These are phyloP conservation scores for Branchipolynoe longqiensis DNA, from an alignment of 2,888 invertebrate species.

Conservation along the genomic window DNA sequence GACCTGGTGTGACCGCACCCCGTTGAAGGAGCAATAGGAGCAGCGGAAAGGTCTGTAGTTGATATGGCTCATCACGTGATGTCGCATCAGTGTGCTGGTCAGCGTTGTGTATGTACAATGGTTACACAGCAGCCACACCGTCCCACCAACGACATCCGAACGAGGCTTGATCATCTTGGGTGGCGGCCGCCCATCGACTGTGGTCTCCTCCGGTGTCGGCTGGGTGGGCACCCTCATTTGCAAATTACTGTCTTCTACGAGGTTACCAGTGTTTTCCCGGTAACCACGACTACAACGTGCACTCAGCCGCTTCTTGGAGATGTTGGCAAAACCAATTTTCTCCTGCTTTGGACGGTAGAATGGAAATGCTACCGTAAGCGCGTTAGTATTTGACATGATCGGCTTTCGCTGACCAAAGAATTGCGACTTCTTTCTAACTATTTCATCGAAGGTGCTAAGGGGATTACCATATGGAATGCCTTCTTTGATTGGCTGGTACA, in stretches of 20 bases:
- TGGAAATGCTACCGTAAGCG: slow-evolving; percentile 10
- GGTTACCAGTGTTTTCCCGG: slow-evolving; percentile 18
- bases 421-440: slow-evolving; percentile 24
- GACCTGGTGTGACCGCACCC: slow-evolving; percentile 58
- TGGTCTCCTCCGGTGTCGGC: background rate
- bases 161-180: slow-evolving; percentile 47
- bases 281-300: slow-evolving; percentile 20
- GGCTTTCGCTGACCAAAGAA: background rate
- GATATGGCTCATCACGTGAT: slow-evolving; percentile 66
- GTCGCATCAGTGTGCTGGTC: slow-evolving; percentile 54
- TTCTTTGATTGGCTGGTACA: slow-evolving; percentile 40
- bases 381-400: too few relatives aligned
- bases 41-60: slow-evolving; percentile 67
- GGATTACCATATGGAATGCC: slow-evolving; percentile 22
- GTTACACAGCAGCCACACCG: slow-evolving; percentile 49
- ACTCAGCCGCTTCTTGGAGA: slow-evolving; percentile 25
- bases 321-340: slow-evolving; percentile 38
- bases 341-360: slow-evolving; percentile 8
- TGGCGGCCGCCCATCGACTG: background rate
- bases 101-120: slow-evolving; percentile 28
- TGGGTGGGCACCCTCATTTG: slow-evolving; percentile 34
- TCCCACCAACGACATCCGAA: slow-evolving; percentile 48
- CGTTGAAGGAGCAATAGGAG: slow-evolving; percentile 62
- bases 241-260: slow-evolving; percentile 9
- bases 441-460: slow-evolving; percentile 41